Evolutionary conservation across 2,888 invertebrate species (phyloP).

Genomic region (Apotomis turbidana): DNA sequence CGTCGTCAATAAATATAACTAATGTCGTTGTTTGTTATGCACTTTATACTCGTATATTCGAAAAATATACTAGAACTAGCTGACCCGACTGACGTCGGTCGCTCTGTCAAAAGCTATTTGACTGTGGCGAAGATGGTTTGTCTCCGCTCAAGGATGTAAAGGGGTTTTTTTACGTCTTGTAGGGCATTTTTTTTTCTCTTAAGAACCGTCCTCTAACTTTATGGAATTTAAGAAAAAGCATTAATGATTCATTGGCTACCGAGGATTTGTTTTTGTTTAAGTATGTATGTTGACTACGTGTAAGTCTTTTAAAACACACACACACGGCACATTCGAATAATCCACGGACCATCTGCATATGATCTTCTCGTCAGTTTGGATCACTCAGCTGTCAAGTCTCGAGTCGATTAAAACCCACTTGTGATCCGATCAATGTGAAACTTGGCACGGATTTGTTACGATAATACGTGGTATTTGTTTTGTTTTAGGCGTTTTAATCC

Average conservation of each 20-base stretch:
- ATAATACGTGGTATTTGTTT: neutral
- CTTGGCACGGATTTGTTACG: constrained; percentile 8
- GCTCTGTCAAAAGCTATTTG: too few species aligned
- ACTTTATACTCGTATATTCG: neutral
- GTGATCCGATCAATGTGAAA: constrained; percentile 6
- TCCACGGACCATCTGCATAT: neutral
- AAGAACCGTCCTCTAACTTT: too few species aligned
- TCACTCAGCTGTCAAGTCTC: constrained; percentile 10
- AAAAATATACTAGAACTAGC: neutral
- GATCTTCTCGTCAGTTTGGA: neutral
- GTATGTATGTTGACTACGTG: too few species aligned
- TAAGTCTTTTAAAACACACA: too few species aligned
- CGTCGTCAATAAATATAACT: too few species aligned
- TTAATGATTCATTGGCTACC: neutral
- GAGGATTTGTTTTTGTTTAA: too few species aligned
- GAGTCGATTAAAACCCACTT: constrained; percentile 16
- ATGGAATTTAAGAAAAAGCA: too few species aligned
- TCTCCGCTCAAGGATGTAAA: too few species aligned
- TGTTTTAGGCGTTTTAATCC: neutral
- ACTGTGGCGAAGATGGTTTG: too few species aligned
- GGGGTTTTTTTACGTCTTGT: too few species aligned
- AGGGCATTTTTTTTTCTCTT: too few species aligned
- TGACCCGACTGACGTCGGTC: too few species aligned
- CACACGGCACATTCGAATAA: neutral
- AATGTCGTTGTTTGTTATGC: neutral